Conservation (phyloP, 2,888 invertebrate genomes). For the Pachycephus smyrnensis region DNA sequence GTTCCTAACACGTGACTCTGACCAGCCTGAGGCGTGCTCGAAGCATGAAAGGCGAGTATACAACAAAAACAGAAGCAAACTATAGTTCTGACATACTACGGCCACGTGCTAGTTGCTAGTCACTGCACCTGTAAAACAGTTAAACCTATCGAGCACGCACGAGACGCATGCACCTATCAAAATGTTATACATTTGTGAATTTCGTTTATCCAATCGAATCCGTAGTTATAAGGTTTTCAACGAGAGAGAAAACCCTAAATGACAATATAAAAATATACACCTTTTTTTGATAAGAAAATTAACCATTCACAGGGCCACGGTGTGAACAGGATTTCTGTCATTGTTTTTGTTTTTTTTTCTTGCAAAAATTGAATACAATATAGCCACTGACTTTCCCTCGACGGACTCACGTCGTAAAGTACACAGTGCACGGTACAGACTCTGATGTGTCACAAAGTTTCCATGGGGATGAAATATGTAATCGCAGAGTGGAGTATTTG, state of each 20-base stretch:
- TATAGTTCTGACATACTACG: slow-evolving; percentile 13
- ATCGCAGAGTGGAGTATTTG: neutral
- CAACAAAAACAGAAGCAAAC: slow-evolving; percentile 21
- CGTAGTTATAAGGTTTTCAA: neutral
- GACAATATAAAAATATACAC: neutral
- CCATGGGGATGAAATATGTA: neutral
- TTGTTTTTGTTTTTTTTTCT: neutral
- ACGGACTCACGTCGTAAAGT: neutral
- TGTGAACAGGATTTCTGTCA: neutral
- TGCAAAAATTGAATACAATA: neutral
- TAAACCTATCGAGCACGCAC: neutral
- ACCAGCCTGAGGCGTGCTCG: slow-evolving; percentile 33
- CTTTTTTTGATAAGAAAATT: neutral
- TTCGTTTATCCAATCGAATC: neutral
- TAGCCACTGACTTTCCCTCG: neutral
- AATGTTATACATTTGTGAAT: neutral
- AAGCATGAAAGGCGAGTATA: slow-evolving; percentile 29
- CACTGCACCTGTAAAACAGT: slow-evolving; percentile 10
- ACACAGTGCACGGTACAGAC: neutral
- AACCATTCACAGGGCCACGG: neutral
- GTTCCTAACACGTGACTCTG: slow-evolving; percentile 37
- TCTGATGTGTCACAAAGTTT: neutral
- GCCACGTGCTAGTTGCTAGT: slow-evolving; percentile 21
- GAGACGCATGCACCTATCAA: slow-evolving; percentile 24
- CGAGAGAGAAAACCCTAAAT: no score